Evolutionary conservation across 1,140 invertebrate species (phyloP), one percentile per base, ranked within the genome.

Genomic region (Luehdorfia chinensis): DNA sequence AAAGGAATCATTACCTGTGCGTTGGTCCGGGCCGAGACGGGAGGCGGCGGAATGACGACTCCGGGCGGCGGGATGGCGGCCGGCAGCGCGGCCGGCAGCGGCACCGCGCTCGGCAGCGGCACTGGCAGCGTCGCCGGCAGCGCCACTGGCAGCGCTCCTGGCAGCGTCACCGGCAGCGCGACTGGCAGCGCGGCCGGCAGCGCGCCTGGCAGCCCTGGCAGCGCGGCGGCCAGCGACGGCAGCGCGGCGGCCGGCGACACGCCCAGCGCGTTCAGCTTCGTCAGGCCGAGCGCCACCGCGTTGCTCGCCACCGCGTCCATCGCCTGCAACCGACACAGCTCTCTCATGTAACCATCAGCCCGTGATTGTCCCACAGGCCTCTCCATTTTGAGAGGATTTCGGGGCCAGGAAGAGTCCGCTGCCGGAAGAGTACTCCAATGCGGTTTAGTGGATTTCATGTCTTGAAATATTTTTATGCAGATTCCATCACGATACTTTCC

Each of bases 271-370:
- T 84, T 87, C 11, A 92, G 79, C 73, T 91, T 92, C 31, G 72
- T 76, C 28, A 79, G 63, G 39, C 92, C 92, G 49, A 93, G 84
- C 15, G 92, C 92, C 18, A 94, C 93, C 0, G 93, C 94, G 78
- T 94, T 95, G 59, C 92, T 94, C 14, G 94, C 94, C 2, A 97
- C 94, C 1, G 96, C 97, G 87, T 99, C 97, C 92, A 98, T 95
- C 0, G 98, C 97, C 88, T 73, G 65, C n/a, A n/a, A n/a, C n/a
- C n/a, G n/a, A n/a, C n/a, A n/a, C n/a, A n/a, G n/a, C n/a, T n/a
- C n/a, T n/a, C n/a, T n/a, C n/a, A n/a, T n/a, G n/a, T n/a, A n/a
- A n/a, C n/a, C n/a, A n/a, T n/a, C n/a, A n/a, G n/a, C n/a, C n/a
- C n/a, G n/a, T n/a, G n/a, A n/a, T n/a, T n/a, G n/a, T n/a, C n/a